Conservation (phyloP, 1,140 invertebrate species). For the Onthophagus taurus region DNA sequence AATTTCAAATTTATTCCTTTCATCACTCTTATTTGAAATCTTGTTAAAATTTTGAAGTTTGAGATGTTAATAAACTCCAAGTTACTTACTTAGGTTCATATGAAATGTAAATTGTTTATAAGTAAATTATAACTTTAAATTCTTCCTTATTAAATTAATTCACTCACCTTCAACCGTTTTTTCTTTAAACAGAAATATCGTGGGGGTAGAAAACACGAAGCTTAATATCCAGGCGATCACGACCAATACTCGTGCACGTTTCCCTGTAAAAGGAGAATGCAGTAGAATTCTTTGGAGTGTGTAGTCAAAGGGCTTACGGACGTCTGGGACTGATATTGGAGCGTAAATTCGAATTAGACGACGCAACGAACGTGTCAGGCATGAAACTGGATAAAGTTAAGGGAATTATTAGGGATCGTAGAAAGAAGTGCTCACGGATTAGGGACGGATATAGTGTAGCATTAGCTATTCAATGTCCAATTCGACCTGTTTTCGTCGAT, state of each 20-base stretch:
- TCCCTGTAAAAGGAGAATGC: conserved; percentile 50
- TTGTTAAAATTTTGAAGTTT: too few species aligned
- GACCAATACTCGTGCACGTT: conserved; percentile 68
- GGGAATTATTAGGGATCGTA: neutral
- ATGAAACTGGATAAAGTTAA: neutral
- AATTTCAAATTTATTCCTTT: too few species aligned
- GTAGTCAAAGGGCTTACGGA: too few species aligned
- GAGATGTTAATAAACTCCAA: too few species aligned
- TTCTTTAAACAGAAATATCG: conserved; percentile 74
- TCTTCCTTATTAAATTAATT: neutral
- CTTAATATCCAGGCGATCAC: conserved; percentile 75
- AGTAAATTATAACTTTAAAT: neutral
- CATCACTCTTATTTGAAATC: too few species aligned
- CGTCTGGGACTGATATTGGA: too few species aligned
- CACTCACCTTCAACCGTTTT: conserved; percentile 59
- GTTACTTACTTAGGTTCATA: too few species aligned
- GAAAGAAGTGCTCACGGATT: neutral
- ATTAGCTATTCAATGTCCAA: too few species aligned
- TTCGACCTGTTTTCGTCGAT: too few species aligned
- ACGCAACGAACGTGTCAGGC: neutral
- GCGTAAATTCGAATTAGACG: conserved; percentile 8
- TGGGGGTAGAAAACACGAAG: conserved; percentile 73
- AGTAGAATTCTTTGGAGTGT: neutral
- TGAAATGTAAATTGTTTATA: conserved; percentile 4
- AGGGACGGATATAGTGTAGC: too few species aligned